phyloP scores from a whole-genome alignment of 2,888 invertebrate genomes.

The Tenthredo mesomela region DNA sequence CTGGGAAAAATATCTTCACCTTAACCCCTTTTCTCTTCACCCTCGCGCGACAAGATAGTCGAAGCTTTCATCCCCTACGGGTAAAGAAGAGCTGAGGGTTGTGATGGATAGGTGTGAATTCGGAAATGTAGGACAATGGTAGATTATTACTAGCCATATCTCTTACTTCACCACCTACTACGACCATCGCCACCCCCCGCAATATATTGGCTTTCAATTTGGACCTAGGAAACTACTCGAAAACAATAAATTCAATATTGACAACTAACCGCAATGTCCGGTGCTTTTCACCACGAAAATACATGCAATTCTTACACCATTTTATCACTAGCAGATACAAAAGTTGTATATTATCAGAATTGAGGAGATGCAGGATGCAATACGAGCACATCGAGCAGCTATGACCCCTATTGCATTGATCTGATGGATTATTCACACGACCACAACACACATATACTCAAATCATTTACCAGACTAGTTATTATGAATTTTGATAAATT shows the following conservation, averaged over 20 bases:
- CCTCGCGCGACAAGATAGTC: conserved; percentile 43
- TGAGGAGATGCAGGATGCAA: too few relatives aligned
- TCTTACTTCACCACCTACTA: conserved; percentile 20
- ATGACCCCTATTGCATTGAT: too few relatives aligned
- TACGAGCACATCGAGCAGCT: too few relatives aligned
- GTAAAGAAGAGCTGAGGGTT: background rate
- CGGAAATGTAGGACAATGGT: conserved; percentile 41
- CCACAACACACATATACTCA: too few relatives aligned
- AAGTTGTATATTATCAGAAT: too few relatives aligned
- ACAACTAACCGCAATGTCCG: background rate
- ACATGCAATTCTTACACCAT: background rate
- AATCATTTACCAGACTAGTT: too few relatives aligned
- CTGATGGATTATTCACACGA: too few relatives aligned
- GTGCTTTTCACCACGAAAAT: background rate
- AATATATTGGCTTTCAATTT: conserved; percentile 44
- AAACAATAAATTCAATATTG: conserved; percentile 23
- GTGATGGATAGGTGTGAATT: conserved; percentile 47
- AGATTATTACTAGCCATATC: conserved; percentile 35
- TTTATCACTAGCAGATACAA: background rate
- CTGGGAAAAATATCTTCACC: conserved; percentile 35
- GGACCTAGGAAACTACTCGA: conserved; percentile 17
- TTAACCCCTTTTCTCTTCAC: background rate
- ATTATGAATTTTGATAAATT: too few relatives aligned
- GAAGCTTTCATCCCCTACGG: conserved; percentile 19
- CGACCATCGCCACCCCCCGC: background rate